Base-by-base conservation (phyloP, 1,140 invertebrate species). In the Vanessa atalanta region DNA sequence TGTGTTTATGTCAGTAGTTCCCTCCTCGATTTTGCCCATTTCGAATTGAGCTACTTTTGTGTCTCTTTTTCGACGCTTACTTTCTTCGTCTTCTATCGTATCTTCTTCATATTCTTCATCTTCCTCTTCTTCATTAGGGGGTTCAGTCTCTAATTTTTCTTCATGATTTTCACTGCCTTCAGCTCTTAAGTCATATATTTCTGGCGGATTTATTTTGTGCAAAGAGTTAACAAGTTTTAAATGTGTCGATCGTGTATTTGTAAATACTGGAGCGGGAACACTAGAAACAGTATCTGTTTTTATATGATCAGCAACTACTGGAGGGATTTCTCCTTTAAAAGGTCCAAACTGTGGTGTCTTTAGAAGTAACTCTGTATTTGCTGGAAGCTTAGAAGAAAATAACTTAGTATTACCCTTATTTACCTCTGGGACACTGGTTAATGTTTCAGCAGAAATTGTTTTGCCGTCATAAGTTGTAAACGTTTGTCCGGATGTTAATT, bases 401-500 rank as follows among this genome's bases (percentile, higher is more conserved):
- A 94, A 79, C 70, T 91, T 93, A 1, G 85, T 83, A 13, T 79
- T 82, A 31, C 75, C 64, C 75, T 85, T 83, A 70, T 93, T 93
- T 14, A 93, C 92, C 11, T 94, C 93, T 65, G 94, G 93, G 0
- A 94, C 90, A 60, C 94, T 93, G 0, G 95, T 94, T 12, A 96
- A 82, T 13, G 93, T 94, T 12, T 93, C 92, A 60, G 95, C 95
- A 5, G 95, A 94, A 8, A 96, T 93, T 20, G 94, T 94, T 83
- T 96, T 96, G 0, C 96, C 96, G 79, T 97, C 96, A 76, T 95
- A 97, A 9, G 96, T 95, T 12, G 96, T 94, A 23, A 96, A 93
- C 0, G 94, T 91, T 77, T 94, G 50, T 90, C 94, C 65, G 84
- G 90, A 23, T 84, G 92, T 75, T 87, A 93, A 26, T 83, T 88